Percentiles rank a stretch among this genome's conserved stretches.
phyloP scores from a whole-genome alignment of 1,140 invertebrate species.

The Nephila pilipes region DNA sequence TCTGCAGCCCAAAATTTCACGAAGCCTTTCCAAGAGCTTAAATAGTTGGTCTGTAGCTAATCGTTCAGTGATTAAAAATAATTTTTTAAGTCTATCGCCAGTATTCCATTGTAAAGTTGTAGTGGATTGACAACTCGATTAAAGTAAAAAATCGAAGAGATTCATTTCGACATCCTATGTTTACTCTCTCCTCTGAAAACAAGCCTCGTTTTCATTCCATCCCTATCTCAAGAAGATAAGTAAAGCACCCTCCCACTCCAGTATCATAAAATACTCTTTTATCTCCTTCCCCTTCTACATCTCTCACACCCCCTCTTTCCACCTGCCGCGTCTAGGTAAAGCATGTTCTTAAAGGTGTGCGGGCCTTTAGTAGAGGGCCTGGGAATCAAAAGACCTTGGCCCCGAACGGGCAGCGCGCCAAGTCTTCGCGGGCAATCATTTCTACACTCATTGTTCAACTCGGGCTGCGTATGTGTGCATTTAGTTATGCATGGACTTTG shows the following conservation, averaged over 20 bases:
- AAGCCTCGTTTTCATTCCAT: neutral
- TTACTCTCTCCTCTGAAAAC: neutral
- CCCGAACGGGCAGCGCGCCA: slow-evolving; percentile 53
- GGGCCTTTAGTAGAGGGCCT: slow-evolving; percentile 56
- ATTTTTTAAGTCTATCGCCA: too few relatives aligned
- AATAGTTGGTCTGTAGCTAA: too few relatives aligned
- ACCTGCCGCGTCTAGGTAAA: slow-evolving; percentile 30
- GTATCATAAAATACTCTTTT: slow-evolving; percentile 9
- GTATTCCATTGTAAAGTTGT: too few relatives aligned
- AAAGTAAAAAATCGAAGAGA: too few relatives aligned
- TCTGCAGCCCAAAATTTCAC: too few relatives aligned
- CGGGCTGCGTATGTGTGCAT: neutral
- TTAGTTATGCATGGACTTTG: slow-evolving; percentile 19
- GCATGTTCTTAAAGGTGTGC: slow-evolving; percentile 59
- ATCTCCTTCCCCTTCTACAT: neutral
- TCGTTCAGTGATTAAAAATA: too few relatives aligned
- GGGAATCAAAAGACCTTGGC: slow-evolving; percentile 66
- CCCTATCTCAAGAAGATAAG: neutral
- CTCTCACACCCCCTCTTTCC: neutral
- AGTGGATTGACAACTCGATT: too few relatives aligned
- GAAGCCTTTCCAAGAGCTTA: too few relatives aligned
- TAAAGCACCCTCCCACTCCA: neutral
- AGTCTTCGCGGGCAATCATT: slow-evolving; percentile 20
- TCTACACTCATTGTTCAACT: slow-evolving; percentile 20
- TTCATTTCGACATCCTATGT: neutral